These are phyloP conservation scores for Lepus americanus DNA, from an alignment of 2,113 vertebrate species.

Conservation along the genomic window DNA sequence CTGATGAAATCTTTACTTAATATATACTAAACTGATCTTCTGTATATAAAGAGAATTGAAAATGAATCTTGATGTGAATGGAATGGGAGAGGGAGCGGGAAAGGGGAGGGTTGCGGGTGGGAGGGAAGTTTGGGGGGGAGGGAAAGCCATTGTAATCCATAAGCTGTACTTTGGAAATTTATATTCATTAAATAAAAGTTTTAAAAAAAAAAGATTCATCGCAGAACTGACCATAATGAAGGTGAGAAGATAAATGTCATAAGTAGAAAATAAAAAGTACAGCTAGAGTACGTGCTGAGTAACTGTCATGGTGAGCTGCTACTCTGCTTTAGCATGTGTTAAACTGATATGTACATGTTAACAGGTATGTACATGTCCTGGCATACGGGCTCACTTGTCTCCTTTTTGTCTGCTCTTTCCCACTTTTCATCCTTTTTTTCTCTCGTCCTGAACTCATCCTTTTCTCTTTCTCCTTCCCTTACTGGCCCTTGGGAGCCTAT, in stretches of 20 bases:
- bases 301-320: background rate
- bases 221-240: background rate
- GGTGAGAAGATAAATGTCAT: background rate
- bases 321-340: background rate
- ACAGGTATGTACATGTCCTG: background rate
- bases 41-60: too few species aligned
- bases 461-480: background rate
- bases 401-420: background rate
- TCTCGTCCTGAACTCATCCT: background rate
- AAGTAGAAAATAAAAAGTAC: background rate
- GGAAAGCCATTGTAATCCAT: too few species aligned
- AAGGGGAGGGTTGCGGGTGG: too few species aligned
- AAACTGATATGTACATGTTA: background rate
- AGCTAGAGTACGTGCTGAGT: background rate
- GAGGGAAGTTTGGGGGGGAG: too few species aligned
- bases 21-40: too few species aligned
- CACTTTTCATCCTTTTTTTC: background rate
- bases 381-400: background rate
- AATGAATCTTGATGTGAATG: too few species aligned
- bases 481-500: conserved; percentile 17
- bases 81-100: too few species aligned
- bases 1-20: too few species aligned
- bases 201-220: background rate
- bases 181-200: too few species aligned
- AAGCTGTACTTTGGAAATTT: too few species aligned